Evolutionary conservation across 2,888 invertebrate species (phyloP), one percentile per base, ranked within the genome.

Genomic region (Nemurella pictetii): DNA sequence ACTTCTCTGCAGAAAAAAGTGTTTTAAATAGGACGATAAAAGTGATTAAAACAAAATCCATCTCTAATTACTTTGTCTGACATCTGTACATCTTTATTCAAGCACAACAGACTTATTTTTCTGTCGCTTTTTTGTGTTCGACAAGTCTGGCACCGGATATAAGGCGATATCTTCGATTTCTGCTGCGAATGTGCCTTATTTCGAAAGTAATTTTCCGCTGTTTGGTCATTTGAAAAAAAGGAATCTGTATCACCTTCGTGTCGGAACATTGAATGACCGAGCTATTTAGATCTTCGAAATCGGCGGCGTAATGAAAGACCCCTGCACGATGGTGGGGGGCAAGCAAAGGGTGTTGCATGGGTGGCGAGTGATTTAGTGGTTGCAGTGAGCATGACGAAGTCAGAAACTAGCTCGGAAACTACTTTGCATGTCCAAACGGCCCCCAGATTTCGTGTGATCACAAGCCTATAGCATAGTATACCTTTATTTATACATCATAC

Each of bases 311-410:
- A 55, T 55, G 55, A 55, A 55, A 55, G 55, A 55, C 15, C 55
- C 80, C 77, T 74, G 36, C 27, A 26, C 83, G 25, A 35, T n/a
- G 77, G 73, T 2, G 9, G n/a, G 5, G 0, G 26, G 78, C n/a
- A 20, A 27, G 32, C 55, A 20, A 55, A 55, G 55, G 55, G 55
- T 55, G 55, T 55, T 55, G 55, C 55, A 55, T 55, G 55, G 55
- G 55, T 55, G 55, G 55, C 55, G 55, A 81, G 72, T 83, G 85
- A 85, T 84, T 84, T 84, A 85, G 84, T 28, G 30, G 55, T 32
- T 29, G 86, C 85, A 85, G 77, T 81, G 26, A 84, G 85, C 86
- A 86, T 86, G 86, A 85, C 86, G 86, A 84, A 30, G 83, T 85
- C 30, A 83, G 77, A 82, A 77, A 81, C 75, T 55, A 55, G 15